Percentiles rank a stretch among this genome's conserved stretches.
Evolutionary conservation across 2,797 vertebrate genomes (phyloP).

Genomic region (Pangasius krempfi): DNA sequence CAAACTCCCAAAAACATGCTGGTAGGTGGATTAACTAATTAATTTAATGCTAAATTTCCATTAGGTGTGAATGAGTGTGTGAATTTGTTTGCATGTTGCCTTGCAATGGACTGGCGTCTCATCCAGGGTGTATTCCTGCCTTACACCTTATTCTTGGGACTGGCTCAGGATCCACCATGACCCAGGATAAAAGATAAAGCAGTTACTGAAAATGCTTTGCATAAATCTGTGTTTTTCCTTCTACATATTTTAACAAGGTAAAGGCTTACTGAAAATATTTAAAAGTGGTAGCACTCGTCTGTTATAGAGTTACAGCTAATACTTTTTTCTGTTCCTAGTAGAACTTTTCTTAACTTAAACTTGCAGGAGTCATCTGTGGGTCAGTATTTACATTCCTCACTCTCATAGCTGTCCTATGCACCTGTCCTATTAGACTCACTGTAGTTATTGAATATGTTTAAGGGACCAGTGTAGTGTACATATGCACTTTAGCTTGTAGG

Average conservation of each 20-base stretch:
- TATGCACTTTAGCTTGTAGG: not conserved
- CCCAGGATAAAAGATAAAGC: not conserved
- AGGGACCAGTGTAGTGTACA: not conserved
- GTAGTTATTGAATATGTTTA: not conserved
- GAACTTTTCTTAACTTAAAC: not conserved
- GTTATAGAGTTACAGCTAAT: not conserved
- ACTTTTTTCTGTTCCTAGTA: not conserved
- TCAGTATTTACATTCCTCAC: not conserved
- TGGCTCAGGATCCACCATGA: not conserved
- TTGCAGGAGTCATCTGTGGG: not conserved
- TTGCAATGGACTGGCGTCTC: not conserved
- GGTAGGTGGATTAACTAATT: not conserved
- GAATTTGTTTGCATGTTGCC: not conserved
- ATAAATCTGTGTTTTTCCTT: not conserved
- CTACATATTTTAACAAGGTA: not conserved
- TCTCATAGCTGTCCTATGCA: not conserved
- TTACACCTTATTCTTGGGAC: not conserved
- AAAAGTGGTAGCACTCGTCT: not conserved
- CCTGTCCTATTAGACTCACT: not conserved
- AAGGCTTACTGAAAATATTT: not conserved
- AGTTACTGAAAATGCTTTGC: not conserved
- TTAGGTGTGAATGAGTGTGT: not conserved
- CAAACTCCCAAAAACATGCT: not conserved
- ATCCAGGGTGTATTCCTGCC: not conserved
- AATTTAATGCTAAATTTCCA: not conserved